A percentile compares a stretch with the other conserved stretches of the same genome.
Conservation (phyloP, 2,888 invertebrate species). For the Pecten maximus region DNA sequence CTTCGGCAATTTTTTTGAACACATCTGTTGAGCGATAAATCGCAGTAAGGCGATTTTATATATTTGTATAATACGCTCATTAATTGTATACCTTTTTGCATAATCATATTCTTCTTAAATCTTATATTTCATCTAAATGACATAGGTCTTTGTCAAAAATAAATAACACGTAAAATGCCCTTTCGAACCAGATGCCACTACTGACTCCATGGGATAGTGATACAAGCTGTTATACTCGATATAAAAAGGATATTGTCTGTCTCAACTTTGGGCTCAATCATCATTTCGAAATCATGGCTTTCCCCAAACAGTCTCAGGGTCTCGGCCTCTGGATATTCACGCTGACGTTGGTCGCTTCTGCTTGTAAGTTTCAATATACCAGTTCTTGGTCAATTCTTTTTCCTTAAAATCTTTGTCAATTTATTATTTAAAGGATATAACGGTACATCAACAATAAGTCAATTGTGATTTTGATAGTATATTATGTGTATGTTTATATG, state of each 20-base stretch:
- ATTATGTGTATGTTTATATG: too few species aligned
- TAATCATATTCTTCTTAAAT: not conserved
- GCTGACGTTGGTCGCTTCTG: not conserved
- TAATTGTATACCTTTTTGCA: not conserved
- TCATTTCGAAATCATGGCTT: not conserved
- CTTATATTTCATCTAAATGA: slow-evolving; percentile 17
- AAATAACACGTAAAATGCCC: slow-evolving; percentile 7
- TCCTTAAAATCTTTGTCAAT: too few species aligned
- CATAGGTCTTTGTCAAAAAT: not conserved
- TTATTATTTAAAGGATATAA: too few species aligned
- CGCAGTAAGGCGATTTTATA: not conserved
- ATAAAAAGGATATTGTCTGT: not conserved
- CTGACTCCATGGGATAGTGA: not conserved
- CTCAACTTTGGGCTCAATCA: not conserved
- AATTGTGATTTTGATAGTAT: too few species aligned
- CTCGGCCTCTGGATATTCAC: not conserved
- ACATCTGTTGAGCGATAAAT: not conserved
- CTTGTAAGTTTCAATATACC: not conserved
- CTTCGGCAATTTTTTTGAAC: not conserved
- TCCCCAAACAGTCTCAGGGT: slow-evolving; percentile 12
- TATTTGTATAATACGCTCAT: not conserved
- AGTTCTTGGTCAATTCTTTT: too few species aligned
- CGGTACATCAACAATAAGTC: too few species aligned
- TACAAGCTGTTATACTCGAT: not conserved
- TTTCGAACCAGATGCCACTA: not conserved